These are phyloP conservation scores for Poicephalus meyeri DNA, from an alignment of 2,113 vertebrate species.

Conservation along the genomic window DNA sequence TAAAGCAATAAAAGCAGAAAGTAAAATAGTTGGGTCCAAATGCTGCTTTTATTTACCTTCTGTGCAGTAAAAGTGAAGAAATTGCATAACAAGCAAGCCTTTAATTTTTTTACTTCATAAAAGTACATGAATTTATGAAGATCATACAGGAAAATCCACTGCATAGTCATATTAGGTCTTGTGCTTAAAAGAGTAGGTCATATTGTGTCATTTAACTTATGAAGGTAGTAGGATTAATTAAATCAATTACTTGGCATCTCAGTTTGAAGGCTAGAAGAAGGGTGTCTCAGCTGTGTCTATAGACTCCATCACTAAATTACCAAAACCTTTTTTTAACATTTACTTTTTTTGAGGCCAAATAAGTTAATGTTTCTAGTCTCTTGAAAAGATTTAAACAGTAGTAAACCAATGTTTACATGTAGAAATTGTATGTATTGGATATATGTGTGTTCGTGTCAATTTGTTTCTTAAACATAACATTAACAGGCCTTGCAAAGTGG, in stretches of 20 bases:
- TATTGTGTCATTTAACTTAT: background rate
- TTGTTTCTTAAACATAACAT: fast-evolving
- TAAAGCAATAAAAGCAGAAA: background rate
- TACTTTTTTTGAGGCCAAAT: background rate
- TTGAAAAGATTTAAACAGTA: background rate
- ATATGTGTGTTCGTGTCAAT: background rate
- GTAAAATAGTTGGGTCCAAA: background rate
- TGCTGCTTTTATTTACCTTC: background rate
- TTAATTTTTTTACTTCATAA: background rate
- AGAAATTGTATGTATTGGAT: background rate
- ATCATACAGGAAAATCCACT: background rate
- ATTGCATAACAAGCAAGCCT: background rate
- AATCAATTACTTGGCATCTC: background rate
- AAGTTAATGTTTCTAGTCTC: background rate
- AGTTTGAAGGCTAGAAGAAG: background rate
- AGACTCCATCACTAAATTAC: background rate
- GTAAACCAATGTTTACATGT: background rate
- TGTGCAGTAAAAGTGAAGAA: background rate
- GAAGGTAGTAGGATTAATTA: background rate
- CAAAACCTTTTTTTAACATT: background rate
- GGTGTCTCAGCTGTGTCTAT: background rate
- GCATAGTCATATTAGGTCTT: background rate
- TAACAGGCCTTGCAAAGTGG: background rate
- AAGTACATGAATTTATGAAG: background rate
- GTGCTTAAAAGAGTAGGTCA: background rate